Conservation (phyloP, 1,140 invertebrate genomes). For the Spodoptera litura region DNA sequence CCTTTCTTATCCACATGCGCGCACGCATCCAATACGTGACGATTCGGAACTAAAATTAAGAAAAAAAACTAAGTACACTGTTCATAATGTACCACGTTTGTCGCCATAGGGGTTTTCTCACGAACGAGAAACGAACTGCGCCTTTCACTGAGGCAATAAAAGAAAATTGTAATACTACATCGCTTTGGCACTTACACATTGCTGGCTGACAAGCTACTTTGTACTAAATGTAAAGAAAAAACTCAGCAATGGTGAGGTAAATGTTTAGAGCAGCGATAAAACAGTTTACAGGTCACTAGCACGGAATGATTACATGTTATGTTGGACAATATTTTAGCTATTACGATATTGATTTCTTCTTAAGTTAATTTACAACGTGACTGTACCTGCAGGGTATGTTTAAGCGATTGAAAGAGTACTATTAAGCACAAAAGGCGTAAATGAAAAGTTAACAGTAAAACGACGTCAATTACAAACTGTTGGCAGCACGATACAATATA, state of each 20-base stretch:
- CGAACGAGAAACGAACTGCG: slow-evolving; percentile 48
- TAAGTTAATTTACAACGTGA: slow-evolving; percentile 56
- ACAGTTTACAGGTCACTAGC: slow-evolving; percentile 50
- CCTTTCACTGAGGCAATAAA: slow-evolving; percentile 7
- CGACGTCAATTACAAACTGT: slow-evolving; percentile 36
- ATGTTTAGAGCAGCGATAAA: neutral
- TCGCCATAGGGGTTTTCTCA: slow-evolving; percentile 74
- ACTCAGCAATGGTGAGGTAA: slow-evolving; percentile 44
- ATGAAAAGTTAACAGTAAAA: slow-evolving; percentile 51
- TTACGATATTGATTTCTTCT: slow-evolving; percentile 73
- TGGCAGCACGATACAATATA: too few relatives aligned
- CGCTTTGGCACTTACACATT: slow-evolving; percentile 39
- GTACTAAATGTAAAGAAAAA: neutral
- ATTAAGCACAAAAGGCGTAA: slow-evolving; percentile 59
- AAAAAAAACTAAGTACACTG: slow-evolving; percentile 54
- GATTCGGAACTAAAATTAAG: slow-evolving; percentile 49
- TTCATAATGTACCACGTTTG: slow-evolving; percentile 59
- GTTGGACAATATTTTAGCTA: slow-evolving; percentile 66
- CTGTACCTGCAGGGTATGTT: slow-evolving; percentile 55
- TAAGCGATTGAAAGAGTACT: slow-evolving; percentile 58
- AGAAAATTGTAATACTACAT: neutral
- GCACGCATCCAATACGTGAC: slow-evolving; percentile 44
- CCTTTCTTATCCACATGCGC: slow-evolving; percentile 24
- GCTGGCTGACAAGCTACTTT: slow-evolving; percentile 8
- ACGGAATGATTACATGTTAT: slow-evolving; percentile 62